phyloP scores from a whole-genome alignment of 2,797 vertebrate species.

The Gymnoscopelus braueri region DNA sequence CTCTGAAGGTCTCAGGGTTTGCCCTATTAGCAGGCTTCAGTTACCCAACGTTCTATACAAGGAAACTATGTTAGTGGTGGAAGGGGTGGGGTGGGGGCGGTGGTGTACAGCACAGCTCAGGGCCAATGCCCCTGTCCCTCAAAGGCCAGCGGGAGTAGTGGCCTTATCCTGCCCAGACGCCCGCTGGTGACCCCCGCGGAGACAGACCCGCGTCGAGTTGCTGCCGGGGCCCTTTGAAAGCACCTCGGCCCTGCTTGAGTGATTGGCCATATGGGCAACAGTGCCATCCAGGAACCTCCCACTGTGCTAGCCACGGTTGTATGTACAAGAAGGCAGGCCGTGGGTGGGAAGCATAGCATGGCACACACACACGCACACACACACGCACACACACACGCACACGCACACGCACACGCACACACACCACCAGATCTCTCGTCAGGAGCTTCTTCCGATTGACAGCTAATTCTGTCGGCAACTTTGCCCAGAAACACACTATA shows the following conservation, averaged over 20 bases:
- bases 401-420: conserved; percentile 1
- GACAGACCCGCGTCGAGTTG: conserved; percentile 73
- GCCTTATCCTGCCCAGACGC: conserved; percentile 73
- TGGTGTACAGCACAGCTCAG: too few species aligned
- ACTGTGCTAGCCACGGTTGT: conserved; percentile 57
- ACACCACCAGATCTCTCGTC: neutral
- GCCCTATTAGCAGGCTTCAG: conserved; percentile 58
- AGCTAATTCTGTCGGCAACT: too few species aligned
- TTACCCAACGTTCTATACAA: conserved; percentile 53
- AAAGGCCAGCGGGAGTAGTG: conserved; percentile 65
- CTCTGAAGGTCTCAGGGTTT: conserved; percentile 72
- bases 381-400: conserved; percentile 6
- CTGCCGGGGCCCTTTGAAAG: conserved; percentile 73
- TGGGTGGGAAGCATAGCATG: conserved; percentile 48
- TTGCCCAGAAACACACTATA: too few species aligned
- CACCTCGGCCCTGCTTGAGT: conserved; percentile 71
- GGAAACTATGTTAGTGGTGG: conserved; percentile 41
- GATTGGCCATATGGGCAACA: conserved; percentile 81
- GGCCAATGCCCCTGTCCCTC: conserved; percentile 48
- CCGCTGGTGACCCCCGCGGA: conserved; percentile 74
- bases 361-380: conserved; percentile 5
- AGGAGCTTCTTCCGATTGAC: too few species aligned
- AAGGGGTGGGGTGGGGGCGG: neutral
- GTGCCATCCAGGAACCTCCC: conserved; percentile 73
- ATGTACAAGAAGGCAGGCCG: conserved; percentile 33